These are phyloP conservation scores for Abscondita cerata DNA, from an alignment of 2,888 invertebrate genomes.

Conservation along the genomic window DNA sequence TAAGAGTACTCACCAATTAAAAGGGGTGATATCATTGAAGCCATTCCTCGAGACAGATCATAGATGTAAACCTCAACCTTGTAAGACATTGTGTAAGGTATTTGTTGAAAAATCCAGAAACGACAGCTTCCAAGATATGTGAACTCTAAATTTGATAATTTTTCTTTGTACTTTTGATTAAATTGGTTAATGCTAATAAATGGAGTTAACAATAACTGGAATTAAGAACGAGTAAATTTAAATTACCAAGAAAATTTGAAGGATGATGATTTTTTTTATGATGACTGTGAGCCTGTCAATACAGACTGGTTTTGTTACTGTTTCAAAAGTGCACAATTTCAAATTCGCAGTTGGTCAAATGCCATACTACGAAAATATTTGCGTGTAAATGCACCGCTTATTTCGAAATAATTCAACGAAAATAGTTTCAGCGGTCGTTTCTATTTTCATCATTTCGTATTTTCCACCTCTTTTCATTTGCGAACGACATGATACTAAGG, in stretches of 20 bases:
- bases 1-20: conserved; percentile 73
- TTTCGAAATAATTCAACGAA: conserved; percentile 34
- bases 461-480: conserved; percentile 23
- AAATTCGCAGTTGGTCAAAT: conserved; percentile 43
- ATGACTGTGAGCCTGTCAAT: conserved; percentile 10
- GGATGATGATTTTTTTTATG: conserved; percentile 1
- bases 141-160: background rate
- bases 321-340: conserved; percentile 10
- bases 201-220: background rate
- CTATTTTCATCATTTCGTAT: conserved; percentile 40
- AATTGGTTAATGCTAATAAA: background rate
- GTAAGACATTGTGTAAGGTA: conserved; percentile 29
- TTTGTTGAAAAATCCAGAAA: background rate
- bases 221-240: background rate
- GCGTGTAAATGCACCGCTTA: conserved; percentile 31
- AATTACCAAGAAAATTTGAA: conserved; percentile 4
- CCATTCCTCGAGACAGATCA: conserved; percentile 84
- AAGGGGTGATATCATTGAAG: conserved; percentile 74
- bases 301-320: conserved; percentile 1
- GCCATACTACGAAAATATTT: conserved; percentile 38
- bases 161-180: background rate
- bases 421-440: conserved; percentile 38
- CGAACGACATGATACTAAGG: too few relatives aligned
- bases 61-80: conserved; percentile 84
- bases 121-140: background rate